Percentiles rank a stretch among this genome's conserved stretches.
These are phyloP conservation scores for Drosophila mauritiana DNA, from an alignment of 1,140 invertebrate genomes.

Conservation along the genomic window DNA sequence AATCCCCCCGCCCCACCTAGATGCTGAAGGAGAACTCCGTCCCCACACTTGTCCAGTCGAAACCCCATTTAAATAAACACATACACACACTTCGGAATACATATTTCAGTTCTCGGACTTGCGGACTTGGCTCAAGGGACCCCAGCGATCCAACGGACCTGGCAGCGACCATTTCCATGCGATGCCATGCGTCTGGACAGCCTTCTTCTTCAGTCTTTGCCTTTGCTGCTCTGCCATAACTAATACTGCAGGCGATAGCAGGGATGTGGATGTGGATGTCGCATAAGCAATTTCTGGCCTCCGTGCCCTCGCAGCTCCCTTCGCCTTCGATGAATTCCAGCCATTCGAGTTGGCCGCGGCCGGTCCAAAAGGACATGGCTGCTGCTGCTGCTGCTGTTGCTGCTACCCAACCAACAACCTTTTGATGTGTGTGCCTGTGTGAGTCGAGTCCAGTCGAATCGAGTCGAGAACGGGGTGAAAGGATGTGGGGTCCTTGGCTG, in stretches of 20 bases:
- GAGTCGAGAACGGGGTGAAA: constrained; percentile 9
- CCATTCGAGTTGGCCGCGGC: constrained; percentile 32
- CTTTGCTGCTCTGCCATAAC: constrained; percentile 65
- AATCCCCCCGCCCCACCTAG: constrained; percentile 4
- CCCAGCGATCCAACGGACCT: not conserved
- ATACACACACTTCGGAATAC: constrained; percentile 39
- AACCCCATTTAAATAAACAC: constrained; percentile 21
- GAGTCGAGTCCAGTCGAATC: not conserved
- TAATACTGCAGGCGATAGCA: constrained; percentile 67
- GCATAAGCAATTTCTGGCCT: constrained; percentile 80
- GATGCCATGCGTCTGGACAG: constrained; percentile 32
- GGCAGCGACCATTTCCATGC: constrained; percentile 3
- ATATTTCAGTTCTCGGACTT: constrained; percentile 46
- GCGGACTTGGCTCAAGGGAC: constrained; percentile 49
- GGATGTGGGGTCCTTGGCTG: constrained; percentile 46
- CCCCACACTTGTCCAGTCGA: not conserved
- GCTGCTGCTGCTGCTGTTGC: constrained; percentile 14
- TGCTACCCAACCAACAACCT: constrained; percentile 58
- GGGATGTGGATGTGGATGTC: constrained; percentile 57
- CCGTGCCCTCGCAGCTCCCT: constrained; percentile 6
- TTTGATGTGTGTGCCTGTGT: constrained; percentile 68
- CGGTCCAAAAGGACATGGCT: constrained; percentile 54
- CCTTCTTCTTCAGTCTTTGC: constrained; percentile 40
- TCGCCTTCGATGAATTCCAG: constrained; percentile 24
- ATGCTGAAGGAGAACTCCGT: not conserved